Evolutionary conservation across 1,140 invertebrate species (phyloP).

Genomic region (Musca vetustissima): DNA sequence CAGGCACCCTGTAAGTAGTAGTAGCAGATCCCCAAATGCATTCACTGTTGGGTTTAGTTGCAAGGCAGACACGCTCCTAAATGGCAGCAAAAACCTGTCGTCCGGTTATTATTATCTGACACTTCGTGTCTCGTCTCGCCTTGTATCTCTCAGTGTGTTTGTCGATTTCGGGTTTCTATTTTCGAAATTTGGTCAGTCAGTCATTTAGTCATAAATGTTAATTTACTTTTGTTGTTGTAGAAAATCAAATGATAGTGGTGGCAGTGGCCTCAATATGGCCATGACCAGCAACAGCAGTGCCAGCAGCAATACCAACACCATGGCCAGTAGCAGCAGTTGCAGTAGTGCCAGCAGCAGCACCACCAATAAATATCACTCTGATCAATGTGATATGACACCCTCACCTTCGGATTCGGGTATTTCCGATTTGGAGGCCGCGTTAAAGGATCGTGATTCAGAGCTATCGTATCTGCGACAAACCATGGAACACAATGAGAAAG

Average conservation of each 20-base stretch:
- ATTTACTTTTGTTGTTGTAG: constrained; percentile 5
- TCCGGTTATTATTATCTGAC: too few species aligned
- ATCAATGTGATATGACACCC: constrained; percentile 62
- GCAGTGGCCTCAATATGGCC: not conserved
- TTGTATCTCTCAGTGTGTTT: too few species aligned
- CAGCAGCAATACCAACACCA: constrained; percentile 20
- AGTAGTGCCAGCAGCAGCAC: constrained; percentile 9
- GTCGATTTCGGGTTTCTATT: too few species aligned
- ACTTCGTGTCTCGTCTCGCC: too few species aligned
- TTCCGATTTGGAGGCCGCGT: constrained; percentile 74
- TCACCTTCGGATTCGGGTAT: constrained; percentile 81
- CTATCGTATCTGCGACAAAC: constrained; percentile 71
- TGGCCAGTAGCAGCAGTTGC: constrained; percentile 9
- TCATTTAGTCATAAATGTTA: not conserved
- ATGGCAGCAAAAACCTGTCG: too few species aligned
- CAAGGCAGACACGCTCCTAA: too few species aligned
- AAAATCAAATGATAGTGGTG: constrained; percentile 16
- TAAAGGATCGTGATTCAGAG: constrained; percentile 73
- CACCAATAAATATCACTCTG: constrained; percentile 25
- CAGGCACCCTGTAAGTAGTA: constrained; percentile 32
- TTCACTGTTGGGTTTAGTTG: too few species aligned
- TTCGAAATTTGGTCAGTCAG: too few species aligned
- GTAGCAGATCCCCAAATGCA: not conserved
- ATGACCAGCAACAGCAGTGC: constrained; percentile 5
- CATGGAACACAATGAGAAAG: constrained; percentile 79